These are phyloP conservation scores for Stenurella melanura DNA, from an alignment of 2,888 invertebrate genomes.

Conservation along the genomic window DNA sequence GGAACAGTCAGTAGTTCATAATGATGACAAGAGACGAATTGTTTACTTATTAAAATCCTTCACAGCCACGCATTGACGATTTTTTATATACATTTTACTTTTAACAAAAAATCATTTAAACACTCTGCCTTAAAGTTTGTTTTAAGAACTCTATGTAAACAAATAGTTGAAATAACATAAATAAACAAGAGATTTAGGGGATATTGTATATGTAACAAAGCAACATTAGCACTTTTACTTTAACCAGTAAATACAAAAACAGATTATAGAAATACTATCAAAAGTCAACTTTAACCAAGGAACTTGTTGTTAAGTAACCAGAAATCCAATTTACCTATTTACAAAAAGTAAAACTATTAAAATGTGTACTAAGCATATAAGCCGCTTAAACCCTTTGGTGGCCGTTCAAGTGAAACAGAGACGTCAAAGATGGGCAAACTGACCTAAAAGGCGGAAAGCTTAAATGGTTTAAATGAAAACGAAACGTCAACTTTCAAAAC, in stretches of 20 bases:
- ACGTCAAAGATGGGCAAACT: slow-evolving; percentile 18
- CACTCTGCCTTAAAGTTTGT: background rate
- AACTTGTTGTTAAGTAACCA: background rate
- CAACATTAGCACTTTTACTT: background rate
- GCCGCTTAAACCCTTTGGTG: slow-evolving; percentile 26
- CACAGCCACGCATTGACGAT: too few species aligned
- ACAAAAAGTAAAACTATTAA: slow-evolving; percentile 14
- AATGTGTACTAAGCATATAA: background rate
- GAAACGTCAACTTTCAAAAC: slow-evolving; percentile 47
- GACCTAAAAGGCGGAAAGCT: slow-evolving; percentile 18
- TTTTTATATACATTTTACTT: too few species aligned
- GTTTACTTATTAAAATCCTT: too few species aligned
- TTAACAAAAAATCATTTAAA: too few species aligned
- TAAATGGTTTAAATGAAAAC: slow-evolving; percentile 44
- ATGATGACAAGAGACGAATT: too few species aligned
- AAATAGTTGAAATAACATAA: background rate
- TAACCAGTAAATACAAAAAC: background rate
- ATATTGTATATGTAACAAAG: background rate
- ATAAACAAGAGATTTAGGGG: background rate
- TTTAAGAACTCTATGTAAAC: background rate
- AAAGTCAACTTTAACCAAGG: slow-evolving; percentile 4
- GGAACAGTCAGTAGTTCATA: too few species aligned
- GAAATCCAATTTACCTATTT: slow-evolving; percentile 28
- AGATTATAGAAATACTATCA: background rate
- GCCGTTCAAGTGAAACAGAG: slow-evolving; percentile 23